Conservation (phyloP, 2,113 vertebrate genomes). For the Otus sunia region DNA sequence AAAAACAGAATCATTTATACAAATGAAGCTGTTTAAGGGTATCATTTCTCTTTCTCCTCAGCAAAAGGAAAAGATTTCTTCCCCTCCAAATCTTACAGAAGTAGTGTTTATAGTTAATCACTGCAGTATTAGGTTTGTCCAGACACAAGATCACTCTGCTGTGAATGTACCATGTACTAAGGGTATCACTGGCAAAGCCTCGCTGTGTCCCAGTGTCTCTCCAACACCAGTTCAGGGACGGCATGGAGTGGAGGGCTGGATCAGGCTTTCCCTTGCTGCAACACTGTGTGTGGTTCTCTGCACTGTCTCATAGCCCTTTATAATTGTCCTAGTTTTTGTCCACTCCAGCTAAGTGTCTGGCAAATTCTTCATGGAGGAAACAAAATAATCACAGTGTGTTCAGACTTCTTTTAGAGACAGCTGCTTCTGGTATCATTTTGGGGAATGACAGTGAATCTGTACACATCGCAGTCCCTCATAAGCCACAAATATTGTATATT, state of each 20-base stretch:
- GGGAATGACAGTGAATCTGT: neutral
- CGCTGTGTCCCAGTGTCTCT: neutral
- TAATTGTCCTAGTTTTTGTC: neutral
- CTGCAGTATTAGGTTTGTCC: neutral
- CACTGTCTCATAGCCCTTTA: neutral
- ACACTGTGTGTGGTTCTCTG: rapidly evolving
- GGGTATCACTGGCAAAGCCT: neutral
- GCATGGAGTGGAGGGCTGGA: neutral
- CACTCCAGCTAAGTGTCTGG: neutral
- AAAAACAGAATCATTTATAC: neutral
- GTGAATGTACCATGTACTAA: neutral
- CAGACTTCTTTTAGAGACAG: neutral
- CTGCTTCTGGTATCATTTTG: neutral
- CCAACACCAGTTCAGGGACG: neutral
- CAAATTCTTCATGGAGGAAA: neutral
- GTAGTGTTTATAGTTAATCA: neutral
- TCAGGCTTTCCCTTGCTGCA: neutral
- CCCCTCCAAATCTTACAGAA: neutral
- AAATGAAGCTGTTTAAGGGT: neutral
- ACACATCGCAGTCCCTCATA: neutral
- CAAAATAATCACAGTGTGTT: neutral
- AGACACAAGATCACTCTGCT: neutral
- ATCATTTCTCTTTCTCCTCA: neutral
- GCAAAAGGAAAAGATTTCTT: neutral
- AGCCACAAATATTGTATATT: neutral